Conservation (phyloP, 2,797 vertebrate species). For the Urophycis tenuis region DNA sequence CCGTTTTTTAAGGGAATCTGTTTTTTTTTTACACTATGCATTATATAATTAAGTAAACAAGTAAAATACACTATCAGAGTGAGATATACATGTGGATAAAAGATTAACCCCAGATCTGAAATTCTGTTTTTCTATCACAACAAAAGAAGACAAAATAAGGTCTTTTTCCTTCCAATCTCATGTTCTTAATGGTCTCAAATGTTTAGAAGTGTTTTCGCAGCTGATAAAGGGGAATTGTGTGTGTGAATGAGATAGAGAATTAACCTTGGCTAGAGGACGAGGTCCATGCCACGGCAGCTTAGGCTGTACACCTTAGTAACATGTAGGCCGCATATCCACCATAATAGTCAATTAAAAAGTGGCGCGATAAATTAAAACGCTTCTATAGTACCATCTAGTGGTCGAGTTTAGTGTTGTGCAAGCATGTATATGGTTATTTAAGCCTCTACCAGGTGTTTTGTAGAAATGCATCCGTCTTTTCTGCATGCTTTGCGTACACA, state of each 20-base stretch:
- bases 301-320: neutral
- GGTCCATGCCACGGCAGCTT: neutral
- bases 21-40: neutral
- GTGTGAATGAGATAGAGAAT: neutral
- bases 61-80: neutral
- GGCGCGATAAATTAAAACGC: neutral
- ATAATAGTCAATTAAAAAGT: neutral
- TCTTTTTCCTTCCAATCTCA: neutral
- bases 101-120: neutral
- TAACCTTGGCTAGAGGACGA: neutral
- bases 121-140: neutral
- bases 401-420: neutral
- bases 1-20: neutral
- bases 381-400: neutral
- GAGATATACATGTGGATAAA: neutral
- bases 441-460: conserved; percentile 1
- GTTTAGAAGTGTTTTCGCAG: neutral
- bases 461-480: neutral
- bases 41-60: neutral
- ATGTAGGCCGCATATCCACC: neutral
- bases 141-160: neutral
- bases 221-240: too few relatives aligned
- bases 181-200: neutral
- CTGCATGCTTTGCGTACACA: neutral
- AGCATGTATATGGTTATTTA: neutral